These are phyloP conservation scores for Drosophila nigrodunni DNA, from an alignment of 1,140 invertebrate species.

Conservation along the genomic window DNA sequence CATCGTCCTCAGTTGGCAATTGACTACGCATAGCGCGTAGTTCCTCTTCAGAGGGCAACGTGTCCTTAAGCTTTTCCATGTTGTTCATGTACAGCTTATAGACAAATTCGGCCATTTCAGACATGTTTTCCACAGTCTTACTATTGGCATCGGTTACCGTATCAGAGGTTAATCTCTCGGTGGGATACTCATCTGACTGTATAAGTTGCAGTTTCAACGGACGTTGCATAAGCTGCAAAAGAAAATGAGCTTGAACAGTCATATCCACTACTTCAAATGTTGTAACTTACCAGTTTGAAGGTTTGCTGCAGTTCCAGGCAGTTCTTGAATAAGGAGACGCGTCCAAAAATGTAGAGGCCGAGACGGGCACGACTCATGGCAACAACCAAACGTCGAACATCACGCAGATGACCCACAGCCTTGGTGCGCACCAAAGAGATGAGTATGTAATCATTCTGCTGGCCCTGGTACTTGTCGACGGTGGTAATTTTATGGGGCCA, in stretches of 20 bases:
- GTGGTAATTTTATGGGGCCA: conserved; percentile 97
- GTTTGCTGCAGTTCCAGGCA: conserved; percentile 98
- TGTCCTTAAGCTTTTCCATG: conserved; percentile 88
- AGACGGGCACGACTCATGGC: conserved; percentile 99
- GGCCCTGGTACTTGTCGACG: conserved; percentile 99
- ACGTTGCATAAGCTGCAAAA: conserved; percentile 86
- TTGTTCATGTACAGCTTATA: conserved; percentile 94
- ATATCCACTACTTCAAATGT: neutral
- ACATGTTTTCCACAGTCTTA: conserved; percentile 91
- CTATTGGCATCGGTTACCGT: conserved; percentile 46
- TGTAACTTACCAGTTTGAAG: conserved; percentile 91
- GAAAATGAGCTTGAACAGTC: neutral
- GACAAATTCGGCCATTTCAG: conserved; percentile 96
- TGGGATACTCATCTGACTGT: conserved; percentile 92
- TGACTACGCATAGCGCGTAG: conserved; percentile 51
- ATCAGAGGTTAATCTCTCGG: conserved; percentile 85
- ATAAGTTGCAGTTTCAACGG: conserved; percentile 91
- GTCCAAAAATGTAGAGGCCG: conserved; percentile 98
- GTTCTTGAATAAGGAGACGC: conserved; percentile 96
- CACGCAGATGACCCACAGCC: conserved; percentile 97
- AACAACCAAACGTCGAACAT: conserved; percentile 98
- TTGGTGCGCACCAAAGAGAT: conserved; percentile 97
- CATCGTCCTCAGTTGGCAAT: conserved; percentile 54
- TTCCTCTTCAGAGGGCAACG: conserved; percentile 74
- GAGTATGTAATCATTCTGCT: conserved; percentile 99